Evolutionary conservation across 1,140 invertebrate species (phyloP).

Genomic region (Campodea augens): DNA sequence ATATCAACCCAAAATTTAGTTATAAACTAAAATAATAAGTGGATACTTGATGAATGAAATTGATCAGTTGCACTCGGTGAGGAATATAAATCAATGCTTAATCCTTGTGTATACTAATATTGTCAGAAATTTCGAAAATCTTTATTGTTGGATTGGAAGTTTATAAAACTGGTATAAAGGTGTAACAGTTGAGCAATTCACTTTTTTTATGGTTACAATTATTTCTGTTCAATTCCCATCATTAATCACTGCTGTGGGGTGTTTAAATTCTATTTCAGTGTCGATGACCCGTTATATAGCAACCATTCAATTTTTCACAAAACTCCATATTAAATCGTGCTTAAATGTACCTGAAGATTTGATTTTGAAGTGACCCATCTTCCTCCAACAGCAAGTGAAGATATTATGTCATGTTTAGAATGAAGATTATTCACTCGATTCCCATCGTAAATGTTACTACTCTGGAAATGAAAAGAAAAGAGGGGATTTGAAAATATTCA

Average conservation of each 20-base stretch:
- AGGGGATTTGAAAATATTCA: background rate
- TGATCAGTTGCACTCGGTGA: too few species aligned
- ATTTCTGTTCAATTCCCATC: background rate
- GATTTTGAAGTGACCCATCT: constrained; percentile 28
- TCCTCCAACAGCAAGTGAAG: constrained; percentile 28
- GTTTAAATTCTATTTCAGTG: background rate
- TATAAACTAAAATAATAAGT: too few species aligned
- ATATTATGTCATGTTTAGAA: constrained; percentile 29
- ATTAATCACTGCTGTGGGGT: background rate
- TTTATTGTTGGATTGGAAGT: too few species aligned
- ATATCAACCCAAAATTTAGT: too few species aligned
- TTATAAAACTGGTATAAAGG: too few species aligned
- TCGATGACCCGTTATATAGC: background rate
- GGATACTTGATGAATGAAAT: too few species aligned
- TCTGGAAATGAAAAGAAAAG: constrained; percentile 11
- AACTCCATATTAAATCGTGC: background rate
- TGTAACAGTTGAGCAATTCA: too few species aligned
- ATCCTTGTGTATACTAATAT: too few species aligned
- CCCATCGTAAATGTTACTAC: constrained; percentile 21
- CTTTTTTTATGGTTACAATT: too few species aligned
- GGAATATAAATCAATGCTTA: too few species aligned
- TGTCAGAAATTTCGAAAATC: too few species aligned
- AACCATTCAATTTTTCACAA: background rate
- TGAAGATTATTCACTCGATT: constrained; percentile 23
- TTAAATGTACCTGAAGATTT: constrained; percentile 29